A percentile compares a stretch with the other conserved stretches of the same genome.
These are phyloP conservation scores for Fragum fragum DNA, from an alignment of 2,888 invertebrate genomes.

Conservation along the genomic window DNA sequence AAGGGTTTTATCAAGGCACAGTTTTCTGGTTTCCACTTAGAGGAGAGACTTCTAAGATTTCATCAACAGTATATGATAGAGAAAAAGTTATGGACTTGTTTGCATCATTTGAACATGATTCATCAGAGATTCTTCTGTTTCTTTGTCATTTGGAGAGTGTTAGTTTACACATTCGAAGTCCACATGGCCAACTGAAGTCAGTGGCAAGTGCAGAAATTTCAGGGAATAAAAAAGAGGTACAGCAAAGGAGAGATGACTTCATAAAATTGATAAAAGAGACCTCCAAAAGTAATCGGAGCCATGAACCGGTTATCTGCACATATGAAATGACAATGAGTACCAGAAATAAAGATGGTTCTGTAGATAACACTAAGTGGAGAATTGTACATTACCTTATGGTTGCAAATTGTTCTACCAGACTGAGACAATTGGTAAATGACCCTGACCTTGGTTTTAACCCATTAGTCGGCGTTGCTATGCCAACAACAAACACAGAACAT, in stretches of 20 bases:
- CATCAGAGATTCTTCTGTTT: conserved; percentile 80
- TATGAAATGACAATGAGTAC: conserved; percentile 7
- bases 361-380: conserved; percentile 10
- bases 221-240: background rate
- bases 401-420: conserved; percentile 34
- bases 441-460: conserved; percentile 44
- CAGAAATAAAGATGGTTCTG: background rate
- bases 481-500: conserved; percentile 33
- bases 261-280: background rate
- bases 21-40: conserved; percentile 84
- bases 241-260: conserved; percentile 11
- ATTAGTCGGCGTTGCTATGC: conserved; percentile 50
- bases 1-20: conserved; percentile 77
- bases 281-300: background rate
- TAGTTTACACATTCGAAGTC: conserved; percentile 12
- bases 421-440: conserved; percentile 33
- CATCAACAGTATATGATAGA: conserved; percentile 72
- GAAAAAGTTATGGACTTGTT: conserved; percentile 74
- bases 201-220: conserved; percentile 24
- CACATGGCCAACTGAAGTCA: background rate
- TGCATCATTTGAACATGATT: conserved; percentile 74
- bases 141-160: conserved; percentile 78
- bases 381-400: conserved; percentile 54
- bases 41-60: conserved; percentile 71
- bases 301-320: background rate